Percentiles rank a stretch among this genome's conserved stretches.
Evolutionary conservation across 2,888 invertebrate species (phyloP).

Genomic region (Drosophila falleni): DNA sequence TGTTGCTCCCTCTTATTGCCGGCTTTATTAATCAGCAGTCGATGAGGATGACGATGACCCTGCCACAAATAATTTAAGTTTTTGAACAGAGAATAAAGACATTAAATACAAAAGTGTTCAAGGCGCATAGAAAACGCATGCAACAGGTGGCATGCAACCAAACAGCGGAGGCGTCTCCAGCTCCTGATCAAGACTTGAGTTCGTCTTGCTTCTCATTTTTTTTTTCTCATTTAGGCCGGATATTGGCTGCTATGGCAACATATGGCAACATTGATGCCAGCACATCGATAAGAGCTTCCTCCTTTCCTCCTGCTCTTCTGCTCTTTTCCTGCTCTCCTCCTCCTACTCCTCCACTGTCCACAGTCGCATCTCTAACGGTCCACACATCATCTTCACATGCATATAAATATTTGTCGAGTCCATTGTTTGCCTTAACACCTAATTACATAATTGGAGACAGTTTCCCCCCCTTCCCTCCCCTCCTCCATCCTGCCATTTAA

Average conservation of each 20-base stretch:
- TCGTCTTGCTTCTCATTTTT: not conserved
- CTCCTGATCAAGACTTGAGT: conserved; percentile 9
- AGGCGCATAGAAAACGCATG: conserved; percentile 70
- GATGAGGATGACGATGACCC: conserved; percentile 14
- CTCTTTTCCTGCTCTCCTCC: not conserved
- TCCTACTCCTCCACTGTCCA: not conserved
- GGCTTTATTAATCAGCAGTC: conserved; percentile 66
- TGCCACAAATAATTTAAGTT: conserved; percentile 29
- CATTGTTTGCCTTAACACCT: conserved; percentile 71
- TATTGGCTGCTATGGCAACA: conserved; percentile 59
- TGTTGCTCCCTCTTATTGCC: conserved; percentile 38
- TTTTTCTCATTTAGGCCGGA: conserved; percentile 46
- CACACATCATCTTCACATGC: conserved; percentile 22
- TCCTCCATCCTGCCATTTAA: not conserved
- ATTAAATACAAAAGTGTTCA: conserved; percentile 58
- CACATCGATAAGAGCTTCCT: conserved; percentile 49
- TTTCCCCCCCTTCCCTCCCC: not conserved
- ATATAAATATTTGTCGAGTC: conserved; percentile 42
- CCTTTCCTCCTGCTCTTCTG: conserved; percentile 11
- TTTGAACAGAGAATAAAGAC: conserved; percentile 25
- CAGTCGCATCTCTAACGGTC: conserved; percentile 31
- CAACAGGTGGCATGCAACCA: conserved; percentile 64
- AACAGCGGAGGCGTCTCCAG: conserved; percentile 1
- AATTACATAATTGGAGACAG: conserved; percentile 72
- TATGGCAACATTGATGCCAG: conserved; percentile 66